Percentiles rank a stretch among this genome's conserved stretches.
Conservation (phyloP, 2,113 vertebrate species). For the Centropus bengalensis region DNA sequence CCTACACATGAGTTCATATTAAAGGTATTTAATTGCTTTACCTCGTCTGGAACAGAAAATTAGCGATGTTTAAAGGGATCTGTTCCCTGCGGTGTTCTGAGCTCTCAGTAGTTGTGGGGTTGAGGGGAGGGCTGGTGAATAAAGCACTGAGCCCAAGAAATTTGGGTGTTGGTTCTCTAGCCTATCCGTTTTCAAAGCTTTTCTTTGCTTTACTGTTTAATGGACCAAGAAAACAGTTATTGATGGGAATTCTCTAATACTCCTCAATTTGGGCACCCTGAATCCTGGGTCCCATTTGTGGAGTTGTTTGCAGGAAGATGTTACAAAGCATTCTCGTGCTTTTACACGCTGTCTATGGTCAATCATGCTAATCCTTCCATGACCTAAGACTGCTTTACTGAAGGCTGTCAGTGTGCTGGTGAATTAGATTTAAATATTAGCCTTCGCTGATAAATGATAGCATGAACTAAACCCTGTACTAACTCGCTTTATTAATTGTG, state of each 20-base stretch:
- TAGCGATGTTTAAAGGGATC: not conserved
- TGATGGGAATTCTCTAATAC: not conserved
- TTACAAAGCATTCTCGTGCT: not conserved
- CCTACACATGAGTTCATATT: constrained; percentile 86
- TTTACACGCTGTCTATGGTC: not conserved
- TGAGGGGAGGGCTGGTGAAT: not conserved
- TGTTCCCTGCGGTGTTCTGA: not conserved
- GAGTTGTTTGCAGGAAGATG: not conserved
- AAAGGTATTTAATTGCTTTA: constrained; percentile 75
- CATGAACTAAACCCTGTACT: not conserved
- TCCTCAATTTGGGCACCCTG: not conserved
- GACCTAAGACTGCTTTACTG: not conserved
- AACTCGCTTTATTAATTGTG: not conserved
- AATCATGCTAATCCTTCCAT: not conserved
- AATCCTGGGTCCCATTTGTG: not conserved
- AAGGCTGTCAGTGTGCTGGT: not conserved
- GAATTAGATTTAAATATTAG: not conserved
- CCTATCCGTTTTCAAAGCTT: not conserved
- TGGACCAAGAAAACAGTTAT: not conserved
- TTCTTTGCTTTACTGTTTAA: not conserved
- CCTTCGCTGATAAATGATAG: not conserved
- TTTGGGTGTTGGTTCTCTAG: not conserved
- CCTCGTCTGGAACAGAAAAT: not conserved
- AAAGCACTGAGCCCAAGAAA: not conserved
- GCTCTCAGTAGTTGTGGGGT: not conserved